phyloP scores from a whole-genome alignment of 35 echinoderm and acorn worm species.

The Lytechinus pictus region DNA sequence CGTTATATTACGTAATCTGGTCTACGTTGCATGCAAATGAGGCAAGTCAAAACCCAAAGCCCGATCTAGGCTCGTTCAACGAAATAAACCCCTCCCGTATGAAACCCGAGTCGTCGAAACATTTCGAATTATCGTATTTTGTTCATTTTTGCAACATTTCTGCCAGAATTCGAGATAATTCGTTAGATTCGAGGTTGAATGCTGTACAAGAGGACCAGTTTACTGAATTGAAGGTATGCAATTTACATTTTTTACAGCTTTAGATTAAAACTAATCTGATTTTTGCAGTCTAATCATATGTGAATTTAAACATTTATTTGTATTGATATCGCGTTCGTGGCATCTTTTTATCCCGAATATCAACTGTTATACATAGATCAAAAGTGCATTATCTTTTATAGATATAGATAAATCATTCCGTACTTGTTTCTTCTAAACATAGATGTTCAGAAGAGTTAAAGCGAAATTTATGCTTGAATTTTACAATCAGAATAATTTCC shows the following conservation, averaged over 20 bases:
- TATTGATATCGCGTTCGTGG: not conserved
- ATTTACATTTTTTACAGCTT: not conserved
- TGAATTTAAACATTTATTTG: not conserved
- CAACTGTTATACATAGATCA: not conserved
- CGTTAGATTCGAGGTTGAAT: not conserved
- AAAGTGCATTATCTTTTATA: not conserved
- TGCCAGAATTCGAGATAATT: not conserved
- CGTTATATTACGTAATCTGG: constrained; percentile 42
- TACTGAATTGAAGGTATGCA: not conserved
- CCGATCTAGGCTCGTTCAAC: not conserved
- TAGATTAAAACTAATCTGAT: not conserved
- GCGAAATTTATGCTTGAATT: not conserved
- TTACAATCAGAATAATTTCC: not conserved
- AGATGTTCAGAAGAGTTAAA: not conserved
- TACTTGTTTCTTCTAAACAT: not conserved
- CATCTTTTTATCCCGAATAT: not conserved
- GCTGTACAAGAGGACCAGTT: not conserved
- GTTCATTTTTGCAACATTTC: not conserved
- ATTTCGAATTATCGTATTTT: not conserved
- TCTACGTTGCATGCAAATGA: constrained; percentile 34
- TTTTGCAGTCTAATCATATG: not conserved
- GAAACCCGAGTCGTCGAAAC: not conserved
- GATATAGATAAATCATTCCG: not conserved
- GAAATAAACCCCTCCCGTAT: not conserved
- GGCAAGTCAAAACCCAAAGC: not conserved